A percentile compares a stretch with the other conserved stretches of the same genome.
Conservation (phyloP, 1,140 invertebrate species). For the Rhopalosiphum padi region DNA sequence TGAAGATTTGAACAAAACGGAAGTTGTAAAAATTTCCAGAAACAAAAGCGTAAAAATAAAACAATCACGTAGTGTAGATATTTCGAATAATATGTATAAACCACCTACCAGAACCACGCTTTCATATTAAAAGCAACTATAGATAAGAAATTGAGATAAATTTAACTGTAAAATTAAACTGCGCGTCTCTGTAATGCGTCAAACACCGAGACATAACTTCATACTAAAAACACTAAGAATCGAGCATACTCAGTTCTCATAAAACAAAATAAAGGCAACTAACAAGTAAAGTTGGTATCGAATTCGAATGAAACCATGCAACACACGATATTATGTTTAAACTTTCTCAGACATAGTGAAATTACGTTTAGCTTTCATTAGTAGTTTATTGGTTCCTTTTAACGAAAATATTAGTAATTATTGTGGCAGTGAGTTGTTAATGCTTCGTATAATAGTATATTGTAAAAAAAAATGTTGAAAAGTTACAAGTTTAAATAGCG, state of each 20-base stretch:
- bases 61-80: neutral
- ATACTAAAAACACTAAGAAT: neutral
- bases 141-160: neutral
- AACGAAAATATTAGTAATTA: too few species aligned
- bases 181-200: neutral
- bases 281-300: neutral
- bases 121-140: neutral
- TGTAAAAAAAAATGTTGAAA: neutral
- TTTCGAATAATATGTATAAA: neutral
- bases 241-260: neutral
- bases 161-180: neutral
- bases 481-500: neutral
- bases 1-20: neutral
- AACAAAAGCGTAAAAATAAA: neutral
- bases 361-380: neutral
- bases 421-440: too few species aligned
- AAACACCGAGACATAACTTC: neutral
- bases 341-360: neutral
- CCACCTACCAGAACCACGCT: neutral
- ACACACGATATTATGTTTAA: neutral
- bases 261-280: neutral
- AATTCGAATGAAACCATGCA: neutral
- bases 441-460: too few species aligned
- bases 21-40: neutral
- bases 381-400: neutral